Percentiles rank a stretch among this genome's conserved stretches.
These are phyloP conservation scores for Meloidogyne floridensis DNA, from an alignment of 1,140 invertebrate species.

Conservation along the genomic window DNA sequence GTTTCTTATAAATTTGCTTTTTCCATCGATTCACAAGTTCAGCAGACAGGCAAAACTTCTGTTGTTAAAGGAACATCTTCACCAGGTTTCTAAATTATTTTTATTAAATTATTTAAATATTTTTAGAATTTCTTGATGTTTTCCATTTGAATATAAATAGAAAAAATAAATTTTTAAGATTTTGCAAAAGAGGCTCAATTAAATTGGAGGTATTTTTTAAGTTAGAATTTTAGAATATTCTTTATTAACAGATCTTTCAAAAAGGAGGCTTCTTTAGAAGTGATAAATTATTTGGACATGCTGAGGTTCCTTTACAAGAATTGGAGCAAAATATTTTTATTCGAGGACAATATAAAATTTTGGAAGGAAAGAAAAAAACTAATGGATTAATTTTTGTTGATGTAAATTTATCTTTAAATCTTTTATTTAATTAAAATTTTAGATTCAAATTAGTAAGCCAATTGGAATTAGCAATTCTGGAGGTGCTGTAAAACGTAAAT, in stretches of 20 bases:
- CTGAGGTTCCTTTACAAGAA: constrained; percentile 37
- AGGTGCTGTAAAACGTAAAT: constrained; percentile 20
- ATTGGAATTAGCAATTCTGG: constrained; percentile 31
- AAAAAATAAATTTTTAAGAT: constrained; percentile 39
- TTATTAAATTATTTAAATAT: constrained; percentile 9
- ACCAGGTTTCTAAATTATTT: constrained; percentile 36
- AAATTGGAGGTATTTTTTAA: constrained; percentile 37
- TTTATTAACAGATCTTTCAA: constrained; percentile 35
- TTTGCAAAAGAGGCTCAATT: constrained; percentile 34
- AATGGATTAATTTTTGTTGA: constrained; percentile 35
- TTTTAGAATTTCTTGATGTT: constrained; percentile 43
- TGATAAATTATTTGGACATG: constrained; percentile 45
- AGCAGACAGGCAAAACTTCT: constrained; percentile 44
- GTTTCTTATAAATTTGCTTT: constrained; percentile 51
- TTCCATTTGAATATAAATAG: constrained; percentile 45
- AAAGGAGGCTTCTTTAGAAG: constrained; percentile 47
- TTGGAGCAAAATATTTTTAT: constrained; percentile 41
- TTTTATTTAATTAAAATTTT: constrained; percentile 23
- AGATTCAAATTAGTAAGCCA: constrained; percentile 38
- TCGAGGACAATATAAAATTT: constrained; percentile 3
- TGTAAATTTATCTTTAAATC: constrained; percentile 12
- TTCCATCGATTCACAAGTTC: constrained; percentile 36
- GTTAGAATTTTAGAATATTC: neutral
- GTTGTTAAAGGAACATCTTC: constrained; percentile 32
- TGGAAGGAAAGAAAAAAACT: constrained; percentile 39